Percentiles rank a stretch among this genome's conserved stretches.
Evolutionary conservation across 2,888 invertebrate species (phyloP).

Genomic region (Steromphala cineraria): DNA sequence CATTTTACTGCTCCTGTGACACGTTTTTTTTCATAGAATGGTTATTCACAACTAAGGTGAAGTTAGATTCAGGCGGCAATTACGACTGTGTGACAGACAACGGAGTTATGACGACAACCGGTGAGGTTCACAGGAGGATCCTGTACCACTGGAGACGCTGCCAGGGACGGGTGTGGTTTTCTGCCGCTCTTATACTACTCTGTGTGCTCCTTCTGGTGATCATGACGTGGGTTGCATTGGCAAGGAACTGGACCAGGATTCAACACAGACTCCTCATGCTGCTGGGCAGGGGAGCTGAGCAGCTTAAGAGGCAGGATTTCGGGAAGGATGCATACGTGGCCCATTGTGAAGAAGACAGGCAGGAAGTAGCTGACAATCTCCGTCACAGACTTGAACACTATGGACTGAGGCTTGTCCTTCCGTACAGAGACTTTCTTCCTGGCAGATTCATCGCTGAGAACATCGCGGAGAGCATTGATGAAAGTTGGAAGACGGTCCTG

Average conservation of each 20-base stretch:
- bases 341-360: background rate
- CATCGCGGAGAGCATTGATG: too few species aligned
- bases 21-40: background rate
- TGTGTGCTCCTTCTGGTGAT: background rate
- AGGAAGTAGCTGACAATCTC: background rate
- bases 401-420: too few species aligned
- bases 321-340: background rate
- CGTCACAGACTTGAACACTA: background rate
- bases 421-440: too few species aligned
- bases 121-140: background rate
- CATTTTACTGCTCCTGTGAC: background rate
- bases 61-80: background rate
- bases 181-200: background rate
- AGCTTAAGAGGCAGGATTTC: background rate
- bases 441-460: too few species aligned
- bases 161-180: background rate
- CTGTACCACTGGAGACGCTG: background rate
- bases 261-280: background rate
- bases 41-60: background rate
- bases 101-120: background rate
- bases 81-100: background rate
- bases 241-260: background rate
- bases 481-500: too few species aligned
- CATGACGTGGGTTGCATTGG: background rate
- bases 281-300: background rate